Evolutionary conservation across 2,888 invertebrate genomes (phyloP).

Genomic region (Holacanthella duospinosa): DNA sequence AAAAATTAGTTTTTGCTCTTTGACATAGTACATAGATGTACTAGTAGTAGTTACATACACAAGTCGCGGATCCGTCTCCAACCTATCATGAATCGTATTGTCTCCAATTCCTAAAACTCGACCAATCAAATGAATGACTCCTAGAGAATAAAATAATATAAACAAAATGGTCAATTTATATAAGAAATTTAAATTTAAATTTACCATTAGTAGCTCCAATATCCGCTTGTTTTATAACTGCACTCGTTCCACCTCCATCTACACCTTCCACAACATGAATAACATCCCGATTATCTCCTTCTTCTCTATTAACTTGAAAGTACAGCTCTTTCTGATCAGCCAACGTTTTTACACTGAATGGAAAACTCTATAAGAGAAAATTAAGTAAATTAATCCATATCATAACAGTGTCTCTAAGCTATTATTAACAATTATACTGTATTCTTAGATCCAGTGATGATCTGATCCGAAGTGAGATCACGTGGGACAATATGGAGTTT

Average conservation of each 20-base stretch:
- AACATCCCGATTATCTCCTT: conserved; percentile 52
- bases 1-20: too few relatives aligned
- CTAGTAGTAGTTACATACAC: conserved; percentile 67
- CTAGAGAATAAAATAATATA: too few relatives aligned
- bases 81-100: conserved; percentile 69
- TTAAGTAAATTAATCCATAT: too few relatives aligned
- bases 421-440: too few relatives aligned
- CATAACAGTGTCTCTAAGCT: too few relatives aligned
- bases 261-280: conserved; percentile 81
- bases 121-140: conserved; percentile 86
- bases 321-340: conserved; percentile 65
- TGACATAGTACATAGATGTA: too few relatives aligned
- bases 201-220: conserved; percentile 75
- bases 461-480: conserved; percentile 57
- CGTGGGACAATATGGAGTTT: conserved; percentile 72
- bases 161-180: too few relatives aligned
- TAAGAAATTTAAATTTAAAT: too few relatives aligned
- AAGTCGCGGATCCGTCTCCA: conserved; percentile 74
- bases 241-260: conserved; percentile 85
- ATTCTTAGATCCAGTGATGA: background rate
- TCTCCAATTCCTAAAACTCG: conserved; percentile 81
- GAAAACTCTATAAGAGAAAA: conserved; percentile 31
- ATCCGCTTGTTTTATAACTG: conserved; percentile 74
- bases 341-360: conserved; percentile 65
- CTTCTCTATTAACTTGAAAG: conserved; percentile 60